Evolutionary conservation across 35 echinoderm and acorn worm species (phyloP).

Genomic region (Chiridota heheva): DNA sequence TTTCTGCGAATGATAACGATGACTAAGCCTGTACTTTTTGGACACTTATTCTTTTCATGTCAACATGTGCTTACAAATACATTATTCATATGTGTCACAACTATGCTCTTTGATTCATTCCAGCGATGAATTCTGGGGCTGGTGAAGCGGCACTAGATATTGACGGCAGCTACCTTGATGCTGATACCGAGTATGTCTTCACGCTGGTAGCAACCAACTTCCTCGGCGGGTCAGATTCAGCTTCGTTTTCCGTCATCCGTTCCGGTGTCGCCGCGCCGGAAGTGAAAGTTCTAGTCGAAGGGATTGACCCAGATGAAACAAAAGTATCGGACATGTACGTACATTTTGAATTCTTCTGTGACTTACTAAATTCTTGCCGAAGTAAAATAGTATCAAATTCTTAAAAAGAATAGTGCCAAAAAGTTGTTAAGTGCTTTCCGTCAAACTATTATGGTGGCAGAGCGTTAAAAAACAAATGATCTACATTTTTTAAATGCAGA

Average conservation of each 20-base stretch:
- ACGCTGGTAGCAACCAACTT: constrained; percentile 80
- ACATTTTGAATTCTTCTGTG: neutral
- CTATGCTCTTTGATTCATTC: too few relatives aligned
- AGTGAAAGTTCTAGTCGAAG: constrained; percentile 62
- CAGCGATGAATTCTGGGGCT: constrained; percentile 22
- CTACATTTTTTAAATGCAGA: too few relatives aligned
- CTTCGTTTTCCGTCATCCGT: constrained; percentile 48
- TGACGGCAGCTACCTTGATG: constrained; percentile 56
- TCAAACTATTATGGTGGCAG: neutral
- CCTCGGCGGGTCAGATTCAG: constrained; percentile 51
- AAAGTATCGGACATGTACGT: constrained; percentile 73
- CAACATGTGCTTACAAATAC: too few relatives aligned
- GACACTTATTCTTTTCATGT: too few relatives aligned
- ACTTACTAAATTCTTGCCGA: neutral
- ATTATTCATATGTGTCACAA: too few relatives aligned
- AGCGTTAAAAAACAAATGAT: too few relatives aligned
- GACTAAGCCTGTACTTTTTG: too few relatives aligned
- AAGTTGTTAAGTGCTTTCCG: neutral
- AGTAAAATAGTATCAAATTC: neutral
- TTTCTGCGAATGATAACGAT: too few relatives aligned
- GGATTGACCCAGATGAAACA: constrained; percentile 51
- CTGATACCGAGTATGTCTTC: constrained; percentile 66
- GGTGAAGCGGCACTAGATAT: constrained; percentile 36
- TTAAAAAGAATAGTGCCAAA: neutral
- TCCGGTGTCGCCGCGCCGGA: constrained; percentile 65